Evolutionary conservation across 2,113 vertebrate species (phyloP).

Genomic region (Phalacrocorax brasilianus): DNA sequence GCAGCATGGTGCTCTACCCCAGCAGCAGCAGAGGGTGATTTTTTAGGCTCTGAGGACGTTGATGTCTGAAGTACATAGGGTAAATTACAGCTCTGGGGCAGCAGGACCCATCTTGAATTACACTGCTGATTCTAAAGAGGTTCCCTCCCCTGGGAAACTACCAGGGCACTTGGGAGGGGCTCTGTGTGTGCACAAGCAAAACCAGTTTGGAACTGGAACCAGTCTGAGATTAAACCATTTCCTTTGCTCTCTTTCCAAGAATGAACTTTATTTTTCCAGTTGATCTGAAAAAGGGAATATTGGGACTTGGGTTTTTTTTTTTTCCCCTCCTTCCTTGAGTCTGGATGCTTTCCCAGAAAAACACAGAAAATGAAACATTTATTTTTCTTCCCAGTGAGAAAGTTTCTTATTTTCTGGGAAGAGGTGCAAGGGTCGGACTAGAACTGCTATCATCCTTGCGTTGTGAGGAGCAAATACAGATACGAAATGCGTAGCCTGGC

Average conservation of each 20-base stretch:
- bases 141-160: constrained; percentile 12
- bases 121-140: not conserved
- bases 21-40: not conserved
- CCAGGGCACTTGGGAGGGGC: not conserved
- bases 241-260: constrained; percentile 58
- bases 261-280: constrained; percentile 51
- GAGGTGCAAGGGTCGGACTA: not conserved
- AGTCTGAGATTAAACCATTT: constrained; percentile 24
- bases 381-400: constrained; percentile 44
- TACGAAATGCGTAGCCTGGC: not conserved
- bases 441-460: not conserved
- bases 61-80: not conserved
- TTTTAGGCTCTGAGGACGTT: not conserved
- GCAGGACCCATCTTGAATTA: not conserved
- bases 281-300: constrained; percentile 19
- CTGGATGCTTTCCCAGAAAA: constrained; percentile 42
- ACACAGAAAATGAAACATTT: constrained; percentile 17
- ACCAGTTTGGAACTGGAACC: constrained; percentile 47
- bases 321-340: not conserved
- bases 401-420: constrained; percentile 53
- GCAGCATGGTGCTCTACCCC: not conserved
- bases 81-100: not conserved
- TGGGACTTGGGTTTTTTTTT: not conserved
- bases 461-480: not conserved
- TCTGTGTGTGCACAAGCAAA: constrained; percentile 1